phyloP scores from a whole-genome alignment of 2,797 vertebrate species.

The Danio tinwini region DNA sequence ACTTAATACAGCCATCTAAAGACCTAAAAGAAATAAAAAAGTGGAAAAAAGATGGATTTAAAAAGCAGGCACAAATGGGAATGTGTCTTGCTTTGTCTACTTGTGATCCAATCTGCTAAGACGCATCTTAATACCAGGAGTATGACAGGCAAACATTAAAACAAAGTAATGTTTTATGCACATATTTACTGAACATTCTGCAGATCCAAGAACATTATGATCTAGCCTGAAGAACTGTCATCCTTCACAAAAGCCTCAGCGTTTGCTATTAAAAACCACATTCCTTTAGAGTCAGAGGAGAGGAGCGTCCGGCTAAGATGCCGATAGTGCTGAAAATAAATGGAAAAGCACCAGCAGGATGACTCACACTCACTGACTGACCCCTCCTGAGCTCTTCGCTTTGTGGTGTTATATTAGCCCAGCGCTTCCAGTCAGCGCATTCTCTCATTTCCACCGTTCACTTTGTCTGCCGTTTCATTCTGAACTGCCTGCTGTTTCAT shows the following conservation, averaged over 20 bases:
- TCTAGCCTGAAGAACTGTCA: not conserved
- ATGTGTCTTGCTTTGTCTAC: too few species aligned
- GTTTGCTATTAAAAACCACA: constrained; percentile 47
- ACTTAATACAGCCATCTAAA: too few species aligned
- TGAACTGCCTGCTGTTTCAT: constrained; percentile 62
- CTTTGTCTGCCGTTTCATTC: constrained; percentile 58
- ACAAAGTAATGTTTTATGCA: constrained; percentile 1
- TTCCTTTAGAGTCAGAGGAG: constrained; percentile 20
- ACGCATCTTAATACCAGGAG: too few species aligned
- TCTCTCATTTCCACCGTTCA: constrained; percentile 47
- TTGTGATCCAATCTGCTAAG: too few species aligned
- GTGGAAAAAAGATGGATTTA: too few species aligned
- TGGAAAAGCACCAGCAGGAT: constrained; percentile 71
- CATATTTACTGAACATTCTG: not conserved
- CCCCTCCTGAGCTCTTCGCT: constrained; percentile 66
- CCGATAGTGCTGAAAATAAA: constrained; percentile 73
- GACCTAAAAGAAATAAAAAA: too few species aligned
- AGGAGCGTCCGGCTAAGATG: constrained; percentile 54
- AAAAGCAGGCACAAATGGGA: too few species aligned
- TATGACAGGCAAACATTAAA: not conserved
- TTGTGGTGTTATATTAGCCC: constrained; percentile 68
- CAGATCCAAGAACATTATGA: not conserved
- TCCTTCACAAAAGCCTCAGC: not conserved
- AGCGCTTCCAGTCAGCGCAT: constrained; percentile 54
- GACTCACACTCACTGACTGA: constrained; percentile 71